Base-by-base conservation (phyloP, 2,113 vertebrate species). In the Colossoma macropomum region DNA sequence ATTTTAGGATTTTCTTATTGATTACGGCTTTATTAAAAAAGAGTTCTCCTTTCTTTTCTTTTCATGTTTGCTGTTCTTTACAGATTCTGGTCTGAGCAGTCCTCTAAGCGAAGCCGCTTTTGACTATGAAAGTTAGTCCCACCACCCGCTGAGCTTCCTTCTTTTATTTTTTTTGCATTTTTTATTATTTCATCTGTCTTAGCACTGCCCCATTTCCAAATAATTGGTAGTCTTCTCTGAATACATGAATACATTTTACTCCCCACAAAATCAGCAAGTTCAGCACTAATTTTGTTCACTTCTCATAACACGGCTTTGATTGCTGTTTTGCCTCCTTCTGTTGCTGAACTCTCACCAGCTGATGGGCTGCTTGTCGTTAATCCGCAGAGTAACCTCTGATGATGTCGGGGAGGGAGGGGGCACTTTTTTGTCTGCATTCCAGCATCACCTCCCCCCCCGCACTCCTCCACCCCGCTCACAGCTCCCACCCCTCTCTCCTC, bases 121-220 rank as follows among this genome's bases (percentile, higher is more conserved):
- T 96, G 95, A 96, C 95, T 96, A 95, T 93, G 97, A 97, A 99
- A 99, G 97, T 99, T 97, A 97, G 97, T 99, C 95, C 94, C 93
- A 92, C 92, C 94, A 94, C 96, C 95, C 93, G 68, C 77, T 81
- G 81, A 28, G 95, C 94, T 93, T 91, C 90, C 87, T 90, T 93
- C 91, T 84, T 91, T 92, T 94, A 84, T 89, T 85, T 89, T 88
- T 82, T 84, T 85, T 60, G 23, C 56, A 60, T 60, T 60, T 25
- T 60, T 60, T 60, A n/a, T 60, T 3, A 54, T 19, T 54, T 54
- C 52, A 54, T 54, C 52, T 60, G 87, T 71, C 60, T 63, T 17
- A 85, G 87, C 90, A 89, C 88, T 66, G 90, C 92, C 91, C 87
- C 90, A 75, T 77, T 90, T 81, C 80, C 87, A 89, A 90, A 86